Evolutionary conservation across 2,797 vertebrate genomes (phyloP).

Genomic region (Nyctibius grandis): DNA sequence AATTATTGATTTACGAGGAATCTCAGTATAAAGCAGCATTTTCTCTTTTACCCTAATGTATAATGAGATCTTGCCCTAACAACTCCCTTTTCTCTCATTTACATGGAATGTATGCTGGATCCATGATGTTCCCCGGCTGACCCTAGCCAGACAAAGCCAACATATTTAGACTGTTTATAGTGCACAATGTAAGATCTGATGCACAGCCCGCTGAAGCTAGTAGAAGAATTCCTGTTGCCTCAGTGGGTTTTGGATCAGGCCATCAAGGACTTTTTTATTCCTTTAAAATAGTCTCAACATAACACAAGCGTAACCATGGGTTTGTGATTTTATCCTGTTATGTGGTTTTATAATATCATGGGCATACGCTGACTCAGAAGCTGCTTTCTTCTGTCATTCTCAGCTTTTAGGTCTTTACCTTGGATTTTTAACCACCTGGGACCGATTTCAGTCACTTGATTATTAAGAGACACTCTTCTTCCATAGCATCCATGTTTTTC

Average conservation of each 20-base stretch:
- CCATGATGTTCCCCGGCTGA: neutral
- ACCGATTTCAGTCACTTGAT: conserved; percentile 40
- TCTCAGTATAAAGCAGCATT: conserved; percentile 18
- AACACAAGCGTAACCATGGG: neutral
- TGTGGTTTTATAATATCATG: neutral
- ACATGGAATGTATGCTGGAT: neutral
- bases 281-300: neutral
- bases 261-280: neutral
- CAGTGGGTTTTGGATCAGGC: conserved; percentile 22
- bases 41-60: conserved; percentile 11
- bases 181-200: neutral
- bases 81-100: neutral
- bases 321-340: neutral
- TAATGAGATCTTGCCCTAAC: neutral
- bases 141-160: neutral
- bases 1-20: conserved; percentile 7
- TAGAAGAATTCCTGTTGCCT: neutral
- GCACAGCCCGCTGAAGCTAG: neutral
- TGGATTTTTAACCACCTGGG: conserved; percentile 30
- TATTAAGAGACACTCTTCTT: conserved; percentile 7
- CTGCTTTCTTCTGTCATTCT: neutral
- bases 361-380: neutral
- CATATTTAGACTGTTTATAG: neutral
- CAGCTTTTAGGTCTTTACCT: conserved; percentile 22
- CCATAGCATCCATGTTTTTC: neutral